Evolutionary conservation across 92 coral and sea anemone species (phyloP), one percentile per base, ranked within the genome.

Genomic region (Desmophyllum pertusum): DNA sequence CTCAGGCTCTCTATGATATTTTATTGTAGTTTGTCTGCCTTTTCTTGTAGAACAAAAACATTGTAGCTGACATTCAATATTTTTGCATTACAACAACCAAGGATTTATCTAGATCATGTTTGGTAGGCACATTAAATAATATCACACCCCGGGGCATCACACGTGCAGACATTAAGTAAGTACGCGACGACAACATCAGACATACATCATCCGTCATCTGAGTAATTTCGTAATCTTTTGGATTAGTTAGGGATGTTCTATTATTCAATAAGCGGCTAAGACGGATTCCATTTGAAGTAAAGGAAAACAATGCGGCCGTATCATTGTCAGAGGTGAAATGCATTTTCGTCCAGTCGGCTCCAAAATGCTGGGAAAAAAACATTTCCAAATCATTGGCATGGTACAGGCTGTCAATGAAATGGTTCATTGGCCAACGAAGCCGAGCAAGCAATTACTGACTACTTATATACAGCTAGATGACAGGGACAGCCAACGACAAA

Each of bases 111-210:
- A 36, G 73, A 36, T 67, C 23, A 7, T 11, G 31, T 35, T 31
- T 30, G 39, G 42, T 30, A 65, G 19, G 40, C n/a, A 7, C 15
- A 31, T 35, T 55, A 38, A 37, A 36, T 33, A 37, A 10, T 33
- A 52, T 76, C 67, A 33, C 42, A 27, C 64, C n/a, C n/a, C n/a
- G n/a, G n/a, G n/a, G n/a, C n/a, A n/a, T n/a, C 67, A 33, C 42
- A 27, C 64, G 79, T 31, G 64, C 63, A 75, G 79, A 75, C 79
- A 75, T 75, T 75, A 53, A 76, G 37, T 25, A 59, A n/a, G 48
- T 53, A 76, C 80, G 50, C 57, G 80, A 77, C 42, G 69, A 77
- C 69, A 77, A 57, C 81, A 59, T 51, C 29, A 25, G 45, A 53
- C 41, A 6, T 45, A 30, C 6, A 67, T 67, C 45, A n/a, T 37